Percentiles rank a stretch among this genome's conserved stretches.
Conservation (phyloP, 1,140 invertebrate species). For the Eumeta japonica region DNA sequence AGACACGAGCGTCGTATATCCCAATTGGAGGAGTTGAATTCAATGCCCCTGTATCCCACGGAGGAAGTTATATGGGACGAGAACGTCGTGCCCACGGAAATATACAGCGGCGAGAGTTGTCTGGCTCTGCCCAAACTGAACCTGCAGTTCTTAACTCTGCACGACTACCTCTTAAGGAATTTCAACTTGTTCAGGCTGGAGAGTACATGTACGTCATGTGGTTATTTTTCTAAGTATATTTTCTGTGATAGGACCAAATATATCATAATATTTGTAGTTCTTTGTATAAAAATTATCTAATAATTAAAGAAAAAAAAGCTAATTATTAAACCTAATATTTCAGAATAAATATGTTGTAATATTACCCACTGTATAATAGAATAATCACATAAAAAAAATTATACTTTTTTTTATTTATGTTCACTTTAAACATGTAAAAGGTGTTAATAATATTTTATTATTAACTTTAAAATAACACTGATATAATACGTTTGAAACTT, state of each 20-base stretch:
- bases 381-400: too few species aligned
- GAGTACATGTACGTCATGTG: constrained; percentile 81
- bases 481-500: too few species aligned
- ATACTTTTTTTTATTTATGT: too few species aligned
- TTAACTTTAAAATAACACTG: too few species aligned
- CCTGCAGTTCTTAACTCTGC: constrained; percentile 96
- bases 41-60: constrained; percentile 98
- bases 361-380: too few species aligned
- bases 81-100: constrained; percentile 96
- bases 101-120: constrained; percentile 92
- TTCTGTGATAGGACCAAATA: not conserved
- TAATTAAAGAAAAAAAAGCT: not conserved
- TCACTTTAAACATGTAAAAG: too few species aligned
- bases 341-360: too few species aligned
- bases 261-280: not conserved
- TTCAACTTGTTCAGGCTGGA: constrained; percentile 97
- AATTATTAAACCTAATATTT: too few species aligned
- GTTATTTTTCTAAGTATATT: too few species aligned
- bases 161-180: constrained; percentile 97
- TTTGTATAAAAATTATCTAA: not conserved
- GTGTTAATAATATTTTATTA: too few species aligned
- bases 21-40: constrained; percentile 92
- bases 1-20: constrained; percentile 86
- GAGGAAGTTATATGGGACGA: constrained; percentile 99
- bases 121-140: constrained; percentile 97